Conservation (phyloP, 2,797 vertebrate species). For the Coracias cyanogaster region DNA sequence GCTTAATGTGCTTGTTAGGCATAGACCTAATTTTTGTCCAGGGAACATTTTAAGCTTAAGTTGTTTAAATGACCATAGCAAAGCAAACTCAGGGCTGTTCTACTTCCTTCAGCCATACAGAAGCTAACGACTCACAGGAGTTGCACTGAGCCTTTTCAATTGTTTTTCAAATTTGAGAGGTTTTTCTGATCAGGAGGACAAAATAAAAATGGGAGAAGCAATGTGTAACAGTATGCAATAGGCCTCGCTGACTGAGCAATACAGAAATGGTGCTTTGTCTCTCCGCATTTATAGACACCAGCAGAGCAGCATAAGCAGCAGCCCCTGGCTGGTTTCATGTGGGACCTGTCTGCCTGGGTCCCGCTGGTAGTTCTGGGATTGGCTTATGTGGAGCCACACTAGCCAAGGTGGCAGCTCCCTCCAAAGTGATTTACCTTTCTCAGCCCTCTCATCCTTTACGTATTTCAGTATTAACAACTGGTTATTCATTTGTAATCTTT, state of each 20-base stretch:
- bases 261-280: neutral
- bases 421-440: neutral
- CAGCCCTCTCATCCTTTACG: neutral
- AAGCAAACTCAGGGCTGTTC: neutral
- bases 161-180: neutral
- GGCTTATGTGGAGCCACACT: neutral
- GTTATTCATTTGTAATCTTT: neutral
- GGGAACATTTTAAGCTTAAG: neutral
- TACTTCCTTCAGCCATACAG: neutral
- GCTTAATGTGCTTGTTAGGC: conserved; percentile 24
- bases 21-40: conserved; percentile 19
- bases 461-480: neutral
- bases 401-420: neutral
- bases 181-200: neutral
- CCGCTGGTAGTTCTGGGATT: neutral
- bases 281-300: neutral
- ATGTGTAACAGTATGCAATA: neutral
- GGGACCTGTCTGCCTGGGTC: neutral
- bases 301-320: neutral
- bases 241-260: neutral
- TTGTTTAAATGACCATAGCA: neutral
- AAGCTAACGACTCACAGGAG: neutral
- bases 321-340: neutral
- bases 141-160: neutral
- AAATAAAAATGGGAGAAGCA: neutral